Percentiles rank a stretch among this genome's conserved stretches.
These are phyloP conservation scores for Sinelater perroti DNA, from an alignment of 2,888 invertebrate genomes.

Conservation along the genomic window DNA sequence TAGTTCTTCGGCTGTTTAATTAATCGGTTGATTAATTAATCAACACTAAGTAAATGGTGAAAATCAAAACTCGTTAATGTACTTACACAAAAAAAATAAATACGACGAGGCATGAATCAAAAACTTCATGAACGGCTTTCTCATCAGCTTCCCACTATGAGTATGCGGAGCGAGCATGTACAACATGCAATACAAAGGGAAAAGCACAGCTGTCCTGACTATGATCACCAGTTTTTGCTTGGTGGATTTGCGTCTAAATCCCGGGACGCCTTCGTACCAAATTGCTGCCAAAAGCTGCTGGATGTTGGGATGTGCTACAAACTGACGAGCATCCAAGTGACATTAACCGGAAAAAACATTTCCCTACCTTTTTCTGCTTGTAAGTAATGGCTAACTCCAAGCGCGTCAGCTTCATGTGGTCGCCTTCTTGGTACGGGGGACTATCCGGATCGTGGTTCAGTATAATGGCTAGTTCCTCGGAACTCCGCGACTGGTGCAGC, in stretches of 20 bases:
- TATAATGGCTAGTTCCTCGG: conserved; percentile 91
- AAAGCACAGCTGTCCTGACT: conserved; percentile 79
- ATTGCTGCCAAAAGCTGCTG: conserved; percentile 90
- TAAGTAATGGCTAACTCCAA: conserved; percentile 91
- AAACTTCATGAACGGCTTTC: conserved; percentile 97
- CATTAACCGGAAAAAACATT: background rate
- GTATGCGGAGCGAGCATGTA: conserved; percentile 89
- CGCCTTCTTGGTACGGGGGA: conserved; percentile 77
- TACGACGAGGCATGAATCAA: conserved; percentile 94
- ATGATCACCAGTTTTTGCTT: conserved; percentile 74
- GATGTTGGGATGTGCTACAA: conserved; percentile 94
- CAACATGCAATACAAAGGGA: conserved; percentile 85
- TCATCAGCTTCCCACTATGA: conserved; percentile 80
- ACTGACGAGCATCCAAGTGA: conserved; percentile 67
- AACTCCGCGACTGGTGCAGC: conserved; percentile 89
- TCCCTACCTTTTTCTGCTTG: conserved; percentile 89
- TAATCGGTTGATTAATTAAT: too few relatives aligned
- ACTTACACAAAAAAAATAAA: conserved; percentile 91
- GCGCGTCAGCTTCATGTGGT: conserved; percentile 84
- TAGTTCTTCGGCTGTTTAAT: too few relatives aligned
- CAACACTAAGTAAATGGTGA: too few relatives aligned
- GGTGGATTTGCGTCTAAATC: conserved; percentile 85
- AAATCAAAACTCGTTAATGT: background rate
- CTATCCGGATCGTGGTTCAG: conserved; percentile 88
- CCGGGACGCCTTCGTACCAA: conserved; percentile 96